A percentile compares a stretch with the other conserved stretches of the same genome.
These are phyloP conservation scores for Osedax frankpressi DNA, from an alignment of 2,888 invertebrate species.

Conservation along the genomic window DNA sequence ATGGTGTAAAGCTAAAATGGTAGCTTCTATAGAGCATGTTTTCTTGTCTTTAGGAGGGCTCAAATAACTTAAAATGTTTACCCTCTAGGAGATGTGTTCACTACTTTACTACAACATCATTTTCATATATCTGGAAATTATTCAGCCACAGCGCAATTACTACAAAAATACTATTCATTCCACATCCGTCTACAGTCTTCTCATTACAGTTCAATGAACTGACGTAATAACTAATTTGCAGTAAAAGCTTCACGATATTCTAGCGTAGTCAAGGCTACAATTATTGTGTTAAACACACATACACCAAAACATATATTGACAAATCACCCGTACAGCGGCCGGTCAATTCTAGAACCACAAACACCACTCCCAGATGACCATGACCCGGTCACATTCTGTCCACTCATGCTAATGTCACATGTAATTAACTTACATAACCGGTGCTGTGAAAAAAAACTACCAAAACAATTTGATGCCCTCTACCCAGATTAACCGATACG, in stretches of 20 bases:
- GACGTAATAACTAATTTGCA: neutral
- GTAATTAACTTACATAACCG: conserved; percentile 2
- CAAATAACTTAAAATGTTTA: neutral
- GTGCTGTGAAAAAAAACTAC: neutral
- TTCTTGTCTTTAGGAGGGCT: neutral
- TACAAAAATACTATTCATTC: neutral
- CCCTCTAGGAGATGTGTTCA: neutral
- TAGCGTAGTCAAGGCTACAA: neutral
- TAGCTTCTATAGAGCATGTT: no score
- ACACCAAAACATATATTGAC: neutral
- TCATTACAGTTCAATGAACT: neutral
- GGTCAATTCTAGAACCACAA: neutral
- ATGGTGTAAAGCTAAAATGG: no score
- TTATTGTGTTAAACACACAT: neutral
- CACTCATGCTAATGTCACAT: neutral
- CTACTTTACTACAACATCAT: neutral
- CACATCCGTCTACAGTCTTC: neutral
- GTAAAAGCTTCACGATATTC: neutral
- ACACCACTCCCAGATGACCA: neutral
- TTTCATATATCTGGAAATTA: neutral
- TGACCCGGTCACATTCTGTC: no score
- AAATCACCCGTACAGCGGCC: neutral
- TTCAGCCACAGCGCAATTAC: neutral
- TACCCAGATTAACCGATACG: conserved; percentile 3
- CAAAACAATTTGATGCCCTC: conserved; percentile 2